phyloP scores from a whole-genome alignment of 2,888 invertebrate genomes.

The Blera fallax region DNA sequence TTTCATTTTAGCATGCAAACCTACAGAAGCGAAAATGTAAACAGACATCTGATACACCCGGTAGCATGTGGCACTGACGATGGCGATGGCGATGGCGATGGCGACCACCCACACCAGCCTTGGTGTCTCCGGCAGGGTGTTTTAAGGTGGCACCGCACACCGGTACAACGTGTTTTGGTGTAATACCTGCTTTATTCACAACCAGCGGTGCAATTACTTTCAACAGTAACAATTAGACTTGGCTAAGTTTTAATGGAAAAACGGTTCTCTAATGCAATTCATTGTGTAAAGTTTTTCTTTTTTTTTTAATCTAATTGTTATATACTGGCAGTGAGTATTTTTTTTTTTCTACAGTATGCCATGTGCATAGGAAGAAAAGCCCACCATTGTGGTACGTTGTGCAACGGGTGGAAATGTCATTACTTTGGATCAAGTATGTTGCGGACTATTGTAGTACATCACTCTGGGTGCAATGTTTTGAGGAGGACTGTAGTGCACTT shows the following conservation, averaged over 20 bases:
- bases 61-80: slow-evolving; percentile 18
- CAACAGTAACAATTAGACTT: slow-evolving; percentile 58
- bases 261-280: slow-evolving; percentile 6
- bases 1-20: slow-evolving; percentile 54
- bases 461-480: neutral
- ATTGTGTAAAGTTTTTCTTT: neutral
- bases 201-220: slow-evolving; percentile 50
- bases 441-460: neutral
- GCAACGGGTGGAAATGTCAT: slow-evolving; percentile 23
- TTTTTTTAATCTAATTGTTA: slow-evolving; percentile 1
- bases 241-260: slow-evolving; percentile 32
- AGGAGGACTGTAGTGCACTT: slow-evolving; percentile 2
- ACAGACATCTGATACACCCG: slow-evolving; percentile 63
- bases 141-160: neutral
- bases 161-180: neutral
- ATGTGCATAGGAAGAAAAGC: neutral
- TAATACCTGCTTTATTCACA: slow-evolving; percentile 42
- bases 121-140: neutral
- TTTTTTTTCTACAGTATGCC: neutral
- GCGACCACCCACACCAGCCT: slow-evolving; percentile 20
- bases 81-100: neutral
- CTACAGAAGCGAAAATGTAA: slow-evolving; percentile 57
- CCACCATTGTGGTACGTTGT: slow-evolving; percentile 5
- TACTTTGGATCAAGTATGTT: slow-evolving; percentile 1
- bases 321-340: neutral